Percentiles rank a stretch among this genome's conserved stretches.
Conservation (phyloP, 2,113 vertebrate species). For the Hippocampus mohnikei region DNA sequence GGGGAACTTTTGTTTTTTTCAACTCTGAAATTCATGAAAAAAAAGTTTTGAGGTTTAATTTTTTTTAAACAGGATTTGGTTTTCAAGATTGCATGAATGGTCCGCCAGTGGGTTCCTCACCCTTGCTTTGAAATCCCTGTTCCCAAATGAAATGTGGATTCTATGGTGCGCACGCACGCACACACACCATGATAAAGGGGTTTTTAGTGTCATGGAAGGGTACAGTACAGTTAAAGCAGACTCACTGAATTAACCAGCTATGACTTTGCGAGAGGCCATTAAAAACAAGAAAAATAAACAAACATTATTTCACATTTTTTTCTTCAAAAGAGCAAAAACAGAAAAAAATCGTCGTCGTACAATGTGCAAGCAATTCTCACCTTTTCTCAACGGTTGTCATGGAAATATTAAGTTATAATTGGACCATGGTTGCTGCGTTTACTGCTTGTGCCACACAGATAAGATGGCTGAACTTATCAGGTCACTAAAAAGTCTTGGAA, state of each 20-base stretch:
- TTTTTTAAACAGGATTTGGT: background rate
- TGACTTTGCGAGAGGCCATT: conserved; percentile 43
- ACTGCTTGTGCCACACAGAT: conserved; percentile 59
- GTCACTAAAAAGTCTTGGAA: conserved; percentile 12
- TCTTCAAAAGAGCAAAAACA: conserved; percentile 16
- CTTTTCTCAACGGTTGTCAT: conserved; percentile 29
- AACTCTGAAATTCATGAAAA: background rate
- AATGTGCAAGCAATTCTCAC: conserved; percentile 25
- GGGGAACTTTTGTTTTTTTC: background rate
- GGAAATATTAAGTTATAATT: conserved; percentile 32
- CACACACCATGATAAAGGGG: conserved; percentile 57
- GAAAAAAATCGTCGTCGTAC: conserved; percentile 55
- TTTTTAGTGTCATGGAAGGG: conserved; percentile 62
- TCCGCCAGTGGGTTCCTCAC: background rate
- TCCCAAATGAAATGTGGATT: conserved; percentile 64
- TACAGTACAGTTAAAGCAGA: conserved; percentile 49
- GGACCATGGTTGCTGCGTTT: conserved; percentile 65
- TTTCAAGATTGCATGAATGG: background rate
- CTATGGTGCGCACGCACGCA: background rate
- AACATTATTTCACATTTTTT: conserved; percentile 55
- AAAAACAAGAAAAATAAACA: conserved; percentile 31
- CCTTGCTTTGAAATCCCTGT: conserved; percentile 43
- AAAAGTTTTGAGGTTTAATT: background rate
- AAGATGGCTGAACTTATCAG: background rate
- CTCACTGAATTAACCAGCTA: conserved; percentile 50